Base-by-base conservation (phyloP, 2,113 vertebrate species). In the Tapirus terrestris region DNA sequence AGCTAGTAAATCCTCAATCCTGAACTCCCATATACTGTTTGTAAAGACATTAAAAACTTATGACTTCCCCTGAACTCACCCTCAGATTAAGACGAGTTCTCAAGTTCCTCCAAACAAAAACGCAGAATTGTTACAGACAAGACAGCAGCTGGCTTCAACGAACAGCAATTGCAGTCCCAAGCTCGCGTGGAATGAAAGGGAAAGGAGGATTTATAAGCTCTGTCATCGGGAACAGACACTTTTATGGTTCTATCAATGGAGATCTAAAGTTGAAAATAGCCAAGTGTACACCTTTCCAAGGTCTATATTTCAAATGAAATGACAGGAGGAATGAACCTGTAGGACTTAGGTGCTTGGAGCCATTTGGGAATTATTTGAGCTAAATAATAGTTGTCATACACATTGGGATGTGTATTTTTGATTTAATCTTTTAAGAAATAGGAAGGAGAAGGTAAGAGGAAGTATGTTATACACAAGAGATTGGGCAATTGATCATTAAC, bases 401-500 rank as follows among this genome's bases (percentile, higher is more conserved):
- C 16, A 20, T 6, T 48, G 72, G n/a, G 60, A 83, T 77, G 61
- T 61, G 23, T n/a, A 43, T 86, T 96, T 91, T 96, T 93, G 56
- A 72, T 89, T 95, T 90, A 58, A 23, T 93, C 76, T 88, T 84
- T 96, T 90, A 76, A 82, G 85, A 96, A 92, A 18, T 6, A 60
- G 68, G 51, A 79, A 58, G 45, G 36, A 83, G 65, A 72, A 88
- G 13, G 72, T 21, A 56, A 73, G 53, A 89, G 31, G 31, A 93
- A 92, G 67, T 79, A 61, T 1, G 1, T 39, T 29, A 79, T 61
- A 10, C 43, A 16, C 14, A 48, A 88, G 83, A 95, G 36, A 43
- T 70, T 39, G 91, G 72, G 83, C 79, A 73, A 75, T 23, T 23
- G 58, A n/a, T 85, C 39, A 56, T 48, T 81, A 93, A 53, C 21